Percentiles rank a stretch among this genome's conserved stretches.
Conservation (phyloP, 2,113 vertebrate genomes). For the Scomber colias region DNA sequence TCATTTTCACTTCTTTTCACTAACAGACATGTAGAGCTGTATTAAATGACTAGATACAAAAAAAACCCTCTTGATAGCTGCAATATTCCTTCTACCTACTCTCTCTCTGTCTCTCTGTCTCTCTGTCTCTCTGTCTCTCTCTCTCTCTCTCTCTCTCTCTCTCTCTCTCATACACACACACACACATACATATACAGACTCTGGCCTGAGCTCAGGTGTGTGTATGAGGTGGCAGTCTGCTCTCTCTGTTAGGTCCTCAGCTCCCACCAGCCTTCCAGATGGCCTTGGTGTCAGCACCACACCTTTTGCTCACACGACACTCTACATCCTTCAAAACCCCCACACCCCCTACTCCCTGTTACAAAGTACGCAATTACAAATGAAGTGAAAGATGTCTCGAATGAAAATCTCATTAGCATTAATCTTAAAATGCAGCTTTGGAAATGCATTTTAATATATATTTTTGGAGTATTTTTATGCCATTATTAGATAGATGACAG, state of each 20-base stretch:
- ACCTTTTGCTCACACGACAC: conserved; percentile 45
- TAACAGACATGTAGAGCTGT: conserved; percentile 18
- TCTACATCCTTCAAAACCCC: conserved; percentile 1
- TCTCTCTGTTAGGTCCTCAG: conserved; percentile 55
- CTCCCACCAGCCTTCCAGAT: conserved; percentile 75
- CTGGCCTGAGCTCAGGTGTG: conserved; percentile 54
- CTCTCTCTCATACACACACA: no score
- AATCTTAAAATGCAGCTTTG: neutral
- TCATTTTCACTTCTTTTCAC: conserved; percentile 8
- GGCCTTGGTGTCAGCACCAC: conserved; percentile 50
- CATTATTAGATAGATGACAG: no score
- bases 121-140: neutral
- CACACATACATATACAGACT: conserved; percentile 5
- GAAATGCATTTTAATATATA: no score
- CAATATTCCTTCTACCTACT: conserved; percentile 7
- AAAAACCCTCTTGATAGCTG: conserved; percentile 16
- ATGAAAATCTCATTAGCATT: conserved; percentile 23
- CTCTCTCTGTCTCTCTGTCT: neutral
- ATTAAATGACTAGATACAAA: conserved; percentile 1
- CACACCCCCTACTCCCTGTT: neutral
- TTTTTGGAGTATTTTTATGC: no score
- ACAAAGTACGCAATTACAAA: conserved; percentile 12
- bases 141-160: neutral
- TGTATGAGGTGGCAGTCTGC: conserved; percentile 61
- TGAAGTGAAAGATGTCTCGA: conserved; percentile 7